These are phyloP conservation scores for Tiliqua scincoides DNA, from an alignment of 2,113 vertebrate species.

Conservation along the genomic window DNA sequence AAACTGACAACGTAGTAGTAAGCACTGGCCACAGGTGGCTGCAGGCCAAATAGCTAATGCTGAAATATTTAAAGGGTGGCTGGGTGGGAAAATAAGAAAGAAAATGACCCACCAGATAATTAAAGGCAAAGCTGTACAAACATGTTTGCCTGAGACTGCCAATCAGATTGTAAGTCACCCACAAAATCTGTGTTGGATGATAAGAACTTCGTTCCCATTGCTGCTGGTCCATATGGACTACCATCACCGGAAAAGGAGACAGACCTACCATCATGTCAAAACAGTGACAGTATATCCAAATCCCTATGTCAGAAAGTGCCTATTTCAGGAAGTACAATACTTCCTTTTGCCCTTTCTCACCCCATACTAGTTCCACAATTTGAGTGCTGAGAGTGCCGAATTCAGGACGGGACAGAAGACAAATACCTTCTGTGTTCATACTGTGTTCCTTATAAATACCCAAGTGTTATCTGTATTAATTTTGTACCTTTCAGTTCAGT, in stretches of 20 bases:
- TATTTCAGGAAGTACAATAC: neutral
- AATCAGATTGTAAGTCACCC: neutral
- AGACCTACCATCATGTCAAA: neutral
- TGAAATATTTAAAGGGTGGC: neutral
- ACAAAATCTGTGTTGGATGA: neutral
- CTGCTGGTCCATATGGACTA: neutral
- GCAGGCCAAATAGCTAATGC: neutral
- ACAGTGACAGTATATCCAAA: neutral
- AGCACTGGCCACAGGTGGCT: neutral
- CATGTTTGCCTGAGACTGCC: neutral
- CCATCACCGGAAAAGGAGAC: neutral
- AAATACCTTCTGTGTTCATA: neutral
- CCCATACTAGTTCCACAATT: neutral
- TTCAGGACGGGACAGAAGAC: neutral
- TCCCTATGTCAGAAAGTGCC: neutral
- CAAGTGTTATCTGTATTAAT: neutral
- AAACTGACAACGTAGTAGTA: constrained; percentile 34
- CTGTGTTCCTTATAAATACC: neutral
- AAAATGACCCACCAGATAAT: neutral
- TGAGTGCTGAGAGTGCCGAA: neutral
- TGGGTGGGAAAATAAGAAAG: neutral
- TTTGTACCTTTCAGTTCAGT: neutral
- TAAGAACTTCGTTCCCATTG: neutral
- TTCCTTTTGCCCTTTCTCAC: neutral
- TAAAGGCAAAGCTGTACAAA: neutral